These are phyloP conservation scores for Panulirus ornatus DNA, from an alignment of 1,140 invertebrate species.

Conservation along the genomic window DNA sequence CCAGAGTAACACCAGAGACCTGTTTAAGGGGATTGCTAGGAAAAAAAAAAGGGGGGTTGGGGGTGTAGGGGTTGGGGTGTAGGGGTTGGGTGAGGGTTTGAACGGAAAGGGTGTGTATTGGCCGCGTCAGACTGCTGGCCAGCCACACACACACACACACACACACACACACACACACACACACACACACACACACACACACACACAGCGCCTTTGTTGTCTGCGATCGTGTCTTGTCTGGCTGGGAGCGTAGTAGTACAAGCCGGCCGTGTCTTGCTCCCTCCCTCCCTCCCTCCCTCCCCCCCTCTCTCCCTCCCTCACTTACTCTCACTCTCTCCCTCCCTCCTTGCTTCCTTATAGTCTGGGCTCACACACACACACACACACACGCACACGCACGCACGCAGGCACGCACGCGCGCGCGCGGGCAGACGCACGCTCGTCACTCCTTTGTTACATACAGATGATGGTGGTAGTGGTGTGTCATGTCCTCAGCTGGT, in stretches of 20 bases:
- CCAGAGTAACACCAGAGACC: too few species aligned
- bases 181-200: neutral
- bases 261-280: neutral
- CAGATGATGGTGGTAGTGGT: too few species aligned
- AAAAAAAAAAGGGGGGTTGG: too few species aligned
- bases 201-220: neutral
- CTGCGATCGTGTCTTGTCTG: neutral
- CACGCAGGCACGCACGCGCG: constrained; percentile 2
- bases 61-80: too few species aligned
- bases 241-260: neutral
- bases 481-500: too few species aligned
- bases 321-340: neutral
- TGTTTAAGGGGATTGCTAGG: too few species aligned
- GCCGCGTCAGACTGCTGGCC: neutral
- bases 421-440: constrained; percentile 4
- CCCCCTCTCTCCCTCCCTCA: neutral
- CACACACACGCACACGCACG: constrained; percentile 22
- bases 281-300: neutral
- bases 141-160: neutral
- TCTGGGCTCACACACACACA: constrained; percentile 30
- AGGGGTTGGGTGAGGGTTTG: neutral
- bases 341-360: neutral
- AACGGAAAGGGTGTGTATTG: neutral
- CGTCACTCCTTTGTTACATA: too few species aligned
- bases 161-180: neutral